phyloP scores from a whole-genome alignment of 2,113 vertebrate genomes.

The Willisornis vidua region DNA sequence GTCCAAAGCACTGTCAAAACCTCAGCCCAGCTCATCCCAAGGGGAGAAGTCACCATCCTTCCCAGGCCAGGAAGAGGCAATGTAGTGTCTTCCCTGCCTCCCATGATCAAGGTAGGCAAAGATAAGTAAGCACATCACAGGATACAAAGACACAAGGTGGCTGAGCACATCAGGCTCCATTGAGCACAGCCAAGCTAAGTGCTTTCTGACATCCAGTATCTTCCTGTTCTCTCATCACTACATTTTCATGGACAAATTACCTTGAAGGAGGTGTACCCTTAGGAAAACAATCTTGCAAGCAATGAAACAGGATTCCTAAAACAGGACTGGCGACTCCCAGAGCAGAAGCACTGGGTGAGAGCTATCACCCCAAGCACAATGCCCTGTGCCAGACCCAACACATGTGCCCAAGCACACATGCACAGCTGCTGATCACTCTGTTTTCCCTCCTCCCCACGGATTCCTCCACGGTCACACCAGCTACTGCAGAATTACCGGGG shows the following conservation, averaged over 20 bases:
- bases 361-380: neutral
- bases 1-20: neutral
- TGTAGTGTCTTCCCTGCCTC: neutral
- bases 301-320: neutral
- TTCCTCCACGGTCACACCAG: slow-evolving; percentile 41
- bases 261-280: neutral
- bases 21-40: neutral
- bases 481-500: slow-evolving; percentile 57
- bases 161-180: neutral
- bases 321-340: neutral
- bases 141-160: neutral
- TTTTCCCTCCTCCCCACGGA: neutral
- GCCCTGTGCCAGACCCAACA: neutral
- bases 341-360: neutral
- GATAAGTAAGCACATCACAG: neutral
- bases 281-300: neutral
- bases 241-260: neutral
- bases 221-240: neutral
- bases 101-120: neutral
- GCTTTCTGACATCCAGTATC: rapidly evolving
- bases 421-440: neutral
- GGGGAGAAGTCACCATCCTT: neutral
- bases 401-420: neutral
- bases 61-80: neutral
- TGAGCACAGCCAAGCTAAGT: neutral